Evolutionary conservation across 2,113 vertebrate species (phyloP), one percentile per base, ranked within the genome.

Genomic region (Lucifuga dentata): DNA sequence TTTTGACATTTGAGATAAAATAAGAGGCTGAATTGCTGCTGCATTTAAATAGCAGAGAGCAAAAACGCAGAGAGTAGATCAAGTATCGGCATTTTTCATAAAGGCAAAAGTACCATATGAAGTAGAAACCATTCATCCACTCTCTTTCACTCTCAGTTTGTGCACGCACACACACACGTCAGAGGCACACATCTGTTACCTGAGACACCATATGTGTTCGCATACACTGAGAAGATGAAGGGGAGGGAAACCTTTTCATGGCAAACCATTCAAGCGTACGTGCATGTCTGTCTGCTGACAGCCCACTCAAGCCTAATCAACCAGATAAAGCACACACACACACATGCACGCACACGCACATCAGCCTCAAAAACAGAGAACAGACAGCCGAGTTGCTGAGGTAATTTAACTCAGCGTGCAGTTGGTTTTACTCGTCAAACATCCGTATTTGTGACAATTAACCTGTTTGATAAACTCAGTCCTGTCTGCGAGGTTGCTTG

Each of bases 171-270:
- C 53, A 41, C 43, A 73, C 46, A 21, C 62, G 48, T 52, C 0
- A 48, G 41, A 59, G 36, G 7, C 21, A 50, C 39, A 23, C 61
- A 52, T 44, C 52, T 68, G 70, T 64, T 83, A 92, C 88, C 88
- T 84, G 73, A 55, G 69, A 62, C 70, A 77, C 56, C 85, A 79
- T 83, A 70, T 81, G 80, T 84, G 78, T 89, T 65, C 77, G 80
- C 76, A 76, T 63, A 81, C 70, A 80, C 59, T 17, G 11, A 50
- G 35, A 36, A 26, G 33, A 49, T 7, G 46, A 1, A 44, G 67
- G 69, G n/a, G 38, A 50, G 55, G 10, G 44, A 26, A 11, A 38
- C 15, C 48, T 65, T 64, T 69, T 71, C 57, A 68, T 48, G 0
- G 58, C 53, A 73, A 76, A 71, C 40, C 63, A 64, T 73, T 74